A percentile compares a stretch with the other conserved stretches of the same genome.
Conservation (phyloP, 2,888 invertebrate species). For the Smittia sp. region DNA sequence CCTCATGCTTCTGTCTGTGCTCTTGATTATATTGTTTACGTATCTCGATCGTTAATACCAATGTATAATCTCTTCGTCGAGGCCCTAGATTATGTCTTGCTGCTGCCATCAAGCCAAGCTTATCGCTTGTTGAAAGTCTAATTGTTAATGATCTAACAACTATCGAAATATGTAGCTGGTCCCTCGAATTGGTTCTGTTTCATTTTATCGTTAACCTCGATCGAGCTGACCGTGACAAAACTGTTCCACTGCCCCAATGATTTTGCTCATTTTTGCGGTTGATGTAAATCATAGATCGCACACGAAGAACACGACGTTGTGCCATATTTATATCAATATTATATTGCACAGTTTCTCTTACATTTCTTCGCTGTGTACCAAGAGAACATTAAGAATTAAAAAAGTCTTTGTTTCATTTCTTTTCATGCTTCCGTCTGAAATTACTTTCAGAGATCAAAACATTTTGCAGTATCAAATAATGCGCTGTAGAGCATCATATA, state of each 20-base stretch:
- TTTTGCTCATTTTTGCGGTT: not conserved
- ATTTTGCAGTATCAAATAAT: conserved; percentile 10
- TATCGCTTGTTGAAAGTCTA: conserved; percentile 31
- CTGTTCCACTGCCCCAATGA: not conserved
- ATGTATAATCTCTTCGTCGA: no score
- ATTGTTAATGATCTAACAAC: conserved; percentile 29
- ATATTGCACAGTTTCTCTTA: not conserved
- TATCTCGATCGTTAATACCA: not conserved
- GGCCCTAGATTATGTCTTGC: no score
- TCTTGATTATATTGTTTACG: conserved; percentile 4
- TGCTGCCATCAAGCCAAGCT: not conserved
- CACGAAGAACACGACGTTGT: conserved; percentile 32
- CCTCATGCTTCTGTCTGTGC: conserved; percentile 4
- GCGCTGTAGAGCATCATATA: not conserved
- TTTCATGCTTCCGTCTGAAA: not conserved
- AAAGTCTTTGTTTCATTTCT: not conserved
- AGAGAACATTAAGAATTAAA: not conserved
- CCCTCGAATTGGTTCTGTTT: no score
- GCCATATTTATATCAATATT: conserved; percentile 33
- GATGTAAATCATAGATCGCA: conserved; percentile 26
- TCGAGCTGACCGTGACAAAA: no score
- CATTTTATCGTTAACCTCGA: no score
- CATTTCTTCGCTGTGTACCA: no score
- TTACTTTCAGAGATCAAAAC: conserved; percentile 11
- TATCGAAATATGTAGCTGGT: no score